These are phyloP conservation scores for Acholoe squamosa DNA, from an alignment of 2,888 invertebrate species.

Conservation along the genomic window DNA sequence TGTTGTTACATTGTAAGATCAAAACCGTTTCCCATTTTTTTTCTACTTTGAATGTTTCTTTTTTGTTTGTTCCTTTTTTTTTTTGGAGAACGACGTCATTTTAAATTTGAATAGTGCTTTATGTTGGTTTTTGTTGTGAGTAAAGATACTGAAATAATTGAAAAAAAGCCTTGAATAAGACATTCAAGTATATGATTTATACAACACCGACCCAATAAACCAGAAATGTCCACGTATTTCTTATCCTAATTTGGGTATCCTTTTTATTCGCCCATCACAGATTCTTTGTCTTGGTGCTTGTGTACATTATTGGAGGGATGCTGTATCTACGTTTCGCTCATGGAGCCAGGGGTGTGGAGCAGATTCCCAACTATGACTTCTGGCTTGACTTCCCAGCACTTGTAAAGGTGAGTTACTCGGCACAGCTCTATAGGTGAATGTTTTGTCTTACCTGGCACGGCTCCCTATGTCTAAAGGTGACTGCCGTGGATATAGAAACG, in stretches of 20 bases:
- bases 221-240: neutral
- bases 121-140: too few species aligned
- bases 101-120: too few species aligned
- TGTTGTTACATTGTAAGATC: too few species aligned
- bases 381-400: slow-evolving; percentile 74
- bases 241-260: neutral
- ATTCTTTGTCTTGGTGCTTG: slow-evolving; percentile 48
- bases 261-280: neutral
- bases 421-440: neutral
- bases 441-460: too few species aligned
- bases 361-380: slow-evolving; percentile 75
- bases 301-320: slow-evolving; percentile 73
- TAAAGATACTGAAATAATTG: too few species aligned
- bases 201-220: neutral
- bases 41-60: too few species aligned
- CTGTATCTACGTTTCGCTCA: slow-evolving; percentile 73
- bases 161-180: too few species aligned
- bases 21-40: too few species aligned
- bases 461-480: too few species aligned
- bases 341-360: slow-evolving; percentile 75
- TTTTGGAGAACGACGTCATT: too few species aligned
- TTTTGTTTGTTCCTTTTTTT: too few species aligned
- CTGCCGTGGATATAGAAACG: too few species aligned
- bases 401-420: slow-evolving; percentile 69
- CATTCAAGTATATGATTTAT: neutral